Evolutionary conservation across 2,113 vertebrate genomes (phyloP).

Genomic region (Dermatemys mawii): DNA sequence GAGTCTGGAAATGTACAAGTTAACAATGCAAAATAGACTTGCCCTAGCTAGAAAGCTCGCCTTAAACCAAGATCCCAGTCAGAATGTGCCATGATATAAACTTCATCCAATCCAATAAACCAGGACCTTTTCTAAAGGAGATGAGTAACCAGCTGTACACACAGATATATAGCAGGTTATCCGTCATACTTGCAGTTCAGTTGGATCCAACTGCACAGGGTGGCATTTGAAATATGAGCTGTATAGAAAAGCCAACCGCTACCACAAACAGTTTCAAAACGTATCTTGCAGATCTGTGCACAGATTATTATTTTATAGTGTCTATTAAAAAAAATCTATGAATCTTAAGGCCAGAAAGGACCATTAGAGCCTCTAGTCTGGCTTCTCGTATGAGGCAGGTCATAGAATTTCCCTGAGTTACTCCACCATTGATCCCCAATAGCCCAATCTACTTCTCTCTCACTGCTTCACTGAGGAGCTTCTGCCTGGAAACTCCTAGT

Average conservation of each 20-base stretch:
- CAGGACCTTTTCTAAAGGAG: background rate
- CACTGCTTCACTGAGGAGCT: background rate
- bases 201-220: background rate
- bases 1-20: background rate
- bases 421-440: fast-evolving
- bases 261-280: background rate
- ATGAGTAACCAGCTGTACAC: background rate
- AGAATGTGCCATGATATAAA: background rate
- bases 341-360: background rate
- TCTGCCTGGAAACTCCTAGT: background rate
- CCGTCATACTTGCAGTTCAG: background rate
- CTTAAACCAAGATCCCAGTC: background rate
- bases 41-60: background rate
- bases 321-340: background rate
- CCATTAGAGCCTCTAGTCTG: background rate
- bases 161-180: background rate
- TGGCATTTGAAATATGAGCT: background rate
- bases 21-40: background rate
- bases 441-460: background rate
- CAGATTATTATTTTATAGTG: fast-evolving
- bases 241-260: background rate
- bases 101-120: background rate
- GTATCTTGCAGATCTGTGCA: background rate
- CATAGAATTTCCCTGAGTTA: background rate
- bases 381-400: background rate